Conservation (phyloP, 2,888 invertebrate species). For the Trichacis sp. region DNA sequence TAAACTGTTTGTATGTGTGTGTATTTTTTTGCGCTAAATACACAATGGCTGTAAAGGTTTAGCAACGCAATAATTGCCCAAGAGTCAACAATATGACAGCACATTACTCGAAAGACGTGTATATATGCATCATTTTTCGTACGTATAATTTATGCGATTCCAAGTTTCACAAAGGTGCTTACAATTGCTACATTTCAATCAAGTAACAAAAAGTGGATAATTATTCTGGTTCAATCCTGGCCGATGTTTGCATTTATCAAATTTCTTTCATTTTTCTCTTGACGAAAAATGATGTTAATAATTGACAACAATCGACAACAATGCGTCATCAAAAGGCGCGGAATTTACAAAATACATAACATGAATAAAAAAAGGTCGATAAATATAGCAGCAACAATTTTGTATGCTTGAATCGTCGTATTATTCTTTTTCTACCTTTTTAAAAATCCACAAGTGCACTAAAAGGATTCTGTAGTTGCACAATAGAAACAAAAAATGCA, state of each 20-base stretch:
- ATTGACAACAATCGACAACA: too few relatives aligned
- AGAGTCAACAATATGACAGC: conserved; percentile 30
- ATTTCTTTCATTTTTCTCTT: too few relatives aligned
- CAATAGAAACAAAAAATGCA: conserved; percentile 23
- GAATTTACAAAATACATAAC: neutral
- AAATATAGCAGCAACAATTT: neutral
- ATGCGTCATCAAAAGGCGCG: too few relatives aligned
- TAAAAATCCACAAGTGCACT: conserved; percentile 41
- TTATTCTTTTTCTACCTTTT: conserved; percentile 53
- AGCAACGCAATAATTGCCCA: conserved; percentile 40
- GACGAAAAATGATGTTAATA: too few relatives aligned
- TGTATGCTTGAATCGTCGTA: conserved; percentile 11
- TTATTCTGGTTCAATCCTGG: neutral
- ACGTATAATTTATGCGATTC: conserved; percentile 22
- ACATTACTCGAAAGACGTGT: too few relatives aligned
- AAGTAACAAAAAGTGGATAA: neutral
- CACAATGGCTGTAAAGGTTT: conserved; percentile 38
- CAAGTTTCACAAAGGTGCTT: conserved; percentile 18
- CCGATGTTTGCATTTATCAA: too few relatives aligned
- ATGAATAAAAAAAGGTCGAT: neutral
- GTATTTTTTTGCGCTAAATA: conserved; percentile 45
- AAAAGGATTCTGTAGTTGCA: conserved; percentile 25
- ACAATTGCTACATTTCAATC: neutral
- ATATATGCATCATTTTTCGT: conserved; percentile 57
- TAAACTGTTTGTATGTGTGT: too few relatives aligned